These are phyloP conservation scores for Actias luna DNA, from an alignment of 2,888 invertebrate genomes.

Conservation along the genomic window DNA sequence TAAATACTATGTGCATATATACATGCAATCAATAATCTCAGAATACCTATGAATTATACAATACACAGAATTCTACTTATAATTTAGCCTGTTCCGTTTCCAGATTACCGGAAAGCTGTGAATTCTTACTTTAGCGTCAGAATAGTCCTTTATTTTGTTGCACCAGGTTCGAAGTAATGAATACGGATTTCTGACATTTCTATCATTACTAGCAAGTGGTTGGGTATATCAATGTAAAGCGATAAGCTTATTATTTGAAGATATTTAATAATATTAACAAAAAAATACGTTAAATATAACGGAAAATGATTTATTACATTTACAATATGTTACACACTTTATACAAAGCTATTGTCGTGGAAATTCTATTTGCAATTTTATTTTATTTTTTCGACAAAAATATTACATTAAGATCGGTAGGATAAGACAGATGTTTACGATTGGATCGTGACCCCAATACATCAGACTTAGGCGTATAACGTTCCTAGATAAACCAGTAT, in stretches of 20 bases:
- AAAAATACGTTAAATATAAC: neutral
- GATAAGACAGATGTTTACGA: no score
- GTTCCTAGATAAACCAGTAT: no score
- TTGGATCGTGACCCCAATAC: no score
- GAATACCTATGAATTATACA: neutral
- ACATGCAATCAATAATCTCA: neutral
- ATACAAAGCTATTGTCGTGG: no score
- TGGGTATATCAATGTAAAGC: neutral
- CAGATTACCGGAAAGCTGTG: neutral
- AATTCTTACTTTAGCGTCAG: neutral
- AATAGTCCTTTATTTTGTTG: neutral
- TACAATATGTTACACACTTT: no score
- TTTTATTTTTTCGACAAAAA: no score
- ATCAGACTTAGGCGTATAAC: no score
- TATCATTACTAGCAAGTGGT: neutral
- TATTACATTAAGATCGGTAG: no score
- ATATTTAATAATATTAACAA: neutral
- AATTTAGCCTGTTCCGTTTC: neutral
- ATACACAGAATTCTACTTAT: neutral
- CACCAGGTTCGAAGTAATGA: neutral
- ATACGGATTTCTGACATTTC: neutral
- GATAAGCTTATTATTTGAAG: neutral
- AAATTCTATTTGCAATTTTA: no score
- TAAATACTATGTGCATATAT: no score
- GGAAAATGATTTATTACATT: no score